A percentile compares a stretch with the other conserved stretches of the same genome.
These are phyloP conservation scores for Meta bourneti DNA, from an alignment of 2,888 invertebrate species.

Conservation along the genomic window DNA sequence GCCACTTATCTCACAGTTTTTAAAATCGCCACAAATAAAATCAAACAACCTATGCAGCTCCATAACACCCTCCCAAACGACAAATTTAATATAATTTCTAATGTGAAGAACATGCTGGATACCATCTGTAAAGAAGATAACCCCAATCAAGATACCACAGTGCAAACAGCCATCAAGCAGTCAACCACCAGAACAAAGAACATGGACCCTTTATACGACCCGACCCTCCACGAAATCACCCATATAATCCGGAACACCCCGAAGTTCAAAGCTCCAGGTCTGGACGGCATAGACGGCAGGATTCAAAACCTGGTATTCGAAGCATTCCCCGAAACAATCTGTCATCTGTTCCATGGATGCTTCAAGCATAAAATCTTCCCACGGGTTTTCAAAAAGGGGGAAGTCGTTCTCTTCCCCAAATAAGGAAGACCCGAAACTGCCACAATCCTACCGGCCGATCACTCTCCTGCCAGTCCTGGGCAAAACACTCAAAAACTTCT, in stretches of 20 bases:
- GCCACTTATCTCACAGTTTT: background rate
- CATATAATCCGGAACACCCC: background rate
- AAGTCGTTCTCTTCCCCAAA: background rate
- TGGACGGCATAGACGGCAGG: background rate
- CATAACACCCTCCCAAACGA: background rate
- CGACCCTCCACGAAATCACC: background rate
- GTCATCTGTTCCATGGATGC: background rate
- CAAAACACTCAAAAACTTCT: no score
- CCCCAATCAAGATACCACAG: background rate
- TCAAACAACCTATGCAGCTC: background rate
- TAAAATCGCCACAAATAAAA: background rate
- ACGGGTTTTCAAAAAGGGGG: background rate
- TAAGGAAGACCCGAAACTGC: background rate
- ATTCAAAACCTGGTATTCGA: background rate
- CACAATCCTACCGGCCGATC: no score
- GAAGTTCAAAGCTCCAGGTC: background rate
- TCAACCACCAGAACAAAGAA: background rate
- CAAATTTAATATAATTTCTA: no score
- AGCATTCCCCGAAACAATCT: background rate
- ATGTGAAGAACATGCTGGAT: rapidly evolving
- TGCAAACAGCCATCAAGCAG: background rate
- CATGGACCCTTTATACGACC: background rate
- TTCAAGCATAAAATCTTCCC: background rate
- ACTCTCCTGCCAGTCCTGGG: no score
- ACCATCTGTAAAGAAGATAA: background rate